Percentiles rank a stretch among this genome's conserved stretches.
Conservation (phyloP, 2,113 vertebrate species). For the Buteo buteo region DNA sequence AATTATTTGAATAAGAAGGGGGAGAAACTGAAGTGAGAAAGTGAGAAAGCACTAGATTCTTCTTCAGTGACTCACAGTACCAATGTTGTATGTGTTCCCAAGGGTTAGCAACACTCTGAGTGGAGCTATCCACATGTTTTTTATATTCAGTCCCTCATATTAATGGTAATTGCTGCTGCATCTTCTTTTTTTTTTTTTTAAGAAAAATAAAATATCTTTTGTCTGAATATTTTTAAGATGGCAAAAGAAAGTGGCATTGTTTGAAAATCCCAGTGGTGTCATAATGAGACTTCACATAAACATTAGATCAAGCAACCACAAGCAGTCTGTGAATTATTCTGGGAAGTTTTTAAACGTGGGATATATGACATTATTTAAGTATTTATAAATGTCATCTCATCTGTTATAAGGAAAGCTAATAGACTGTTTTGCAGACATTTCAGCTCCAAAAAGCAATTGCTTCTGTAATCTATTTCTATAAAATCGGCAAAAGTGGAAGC, state of each 20-base stretch:
- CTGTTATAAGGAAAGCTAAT: slow-evolving; percentile 70
- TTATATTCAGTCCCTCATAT: not conserved
- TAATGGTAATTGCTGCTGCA: not conserved
- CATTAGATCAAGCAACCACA: slow-evolving; percentile 48
- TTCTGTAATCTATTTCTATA: slow-evolving; percentile 71
- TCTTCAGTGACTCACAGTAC: not conserved
- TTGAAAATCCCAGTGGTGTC: slow-evolving; percentile 41
- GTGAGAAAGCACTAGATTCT: no score
- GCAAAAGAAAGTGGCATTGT: slow-evolving; percentile 33
- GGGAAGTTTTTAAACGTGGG: slow-evolving; percentile 56
- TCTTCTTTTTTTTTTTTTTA: not conserved
- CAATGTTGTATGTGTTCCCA: not conserved
- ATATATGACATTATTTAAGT: slow-evolving; percentile 72
- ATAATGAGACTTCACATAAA: slow-evolving; percentile 55
- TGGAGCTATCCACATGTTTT: not conserved
- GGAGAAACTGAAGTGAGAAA: not conserved
- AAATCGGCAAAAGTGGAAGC: slow-evolving; percentile 58
- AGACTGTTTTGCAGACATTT: slow-evolving; percentile 71
- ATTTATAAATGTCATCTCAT: slow-evolving; percentile 75
- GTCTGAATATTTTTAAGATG: slow-evolving; percentile 19
- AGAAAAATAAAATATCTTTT: not conserved
- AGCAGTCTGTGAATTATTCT: slow-evolving; percentile 60
- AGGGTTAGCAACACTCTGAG: not conserved
- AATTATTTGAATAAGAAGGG: not conserved
- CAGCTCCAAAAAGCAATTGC: slow-evolving; percentile 56